These are phyloP conservation scores for Callipepla californica DNA, from an alignment of 2,113 vertebrate genomes.

Conservation along the genomic window DNA sequence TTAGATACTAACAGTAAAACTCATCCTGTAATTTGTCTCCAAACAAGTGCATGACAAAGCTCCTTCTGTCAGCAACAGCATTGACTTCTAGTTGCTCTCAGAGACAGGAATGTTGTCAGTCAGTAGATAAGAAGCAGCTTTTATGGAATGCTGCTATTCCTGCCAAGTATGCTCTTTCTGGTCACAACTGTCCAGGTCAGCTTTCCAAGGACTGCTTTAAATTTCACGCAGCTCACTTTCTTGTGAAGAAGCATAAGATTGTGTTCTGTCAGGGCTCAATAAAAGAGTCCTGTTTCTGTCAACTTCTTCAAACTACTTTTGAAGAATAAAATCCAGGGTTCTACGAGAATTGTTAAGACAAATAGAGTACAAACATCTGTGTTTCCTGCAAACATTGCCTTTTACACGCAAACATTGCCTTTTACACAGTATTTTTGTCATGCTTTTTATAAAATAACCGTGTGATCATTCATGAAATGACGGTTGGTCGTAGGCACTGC, in stretches of 20 bases:
- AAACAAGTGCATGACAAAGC: neutral
- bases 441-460: neutral
- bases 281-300: neutral
- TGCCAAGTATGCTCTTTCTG: constrained; percentile 24
- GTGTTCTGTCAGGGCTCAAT: neutral
- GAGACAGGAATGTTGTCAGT: constrained; percentile 36
- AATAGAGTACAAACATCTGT: neutral
- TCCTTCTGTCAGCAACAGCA: constrained; percentile 11
- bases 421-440: neutral
- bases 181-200: neutral
- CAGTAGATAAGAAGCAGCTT: constrained; percentile 22
- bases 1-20: neutral
- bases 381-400: neutral
- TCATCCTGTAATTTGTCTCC: neutral
- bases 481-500: neutral
- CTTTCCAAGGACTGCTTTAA: constrained; percentile 34
- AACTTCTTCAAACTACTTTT: neutral
- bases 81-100: neutral
- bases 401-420: neutral
- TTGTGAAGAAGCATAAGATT: neutral
- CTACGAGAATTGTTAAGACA: neutral
- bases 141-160: neutral
- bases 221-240: neutral
- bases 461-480: neutral
- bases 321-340: neutral